phyloP scores from a whole-genome alignment of 1,140 invertebrate genomes.

The Ridgeia piscesae region DNA sequence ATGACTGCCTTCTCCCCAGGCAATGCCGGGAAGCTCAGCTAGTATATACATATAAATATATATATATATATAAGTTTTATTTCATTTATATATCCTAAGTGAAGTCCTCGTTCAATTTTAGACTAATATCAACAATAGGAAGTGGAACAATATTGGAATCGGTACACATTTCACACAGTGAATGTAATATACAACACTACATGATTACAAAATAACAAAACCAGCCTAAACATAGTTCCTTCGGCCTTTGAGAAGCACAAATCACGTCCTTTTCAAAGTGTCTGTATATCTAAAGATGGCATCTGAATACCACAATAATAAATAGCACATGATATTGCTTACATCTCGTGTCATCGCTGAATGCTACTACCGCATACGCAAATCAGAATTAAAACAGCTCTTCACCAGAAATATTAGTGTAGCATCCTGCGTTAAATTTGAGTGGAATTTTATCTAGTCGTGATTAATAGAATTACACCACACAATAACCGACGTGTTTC shows the following conservation, averaged over 20 bases:
- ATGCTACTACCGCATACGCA: background rate
- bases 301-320: background rate
- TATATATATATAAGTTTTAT: background rate
- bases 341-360: background rate
- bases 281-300: background rate
- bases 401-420: background rate
- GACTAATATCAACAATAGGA: background rate
- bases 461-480: background rate
- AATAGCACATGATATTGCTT: background rate
- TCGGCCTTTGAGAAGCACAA: background rate
- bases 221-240: background rate
- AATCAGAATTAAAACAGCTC: background rate
- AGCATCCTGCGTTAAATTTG: background rate
- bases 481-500: background rate
- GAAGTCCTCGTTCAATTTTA: background rate
- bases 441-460: background rate
- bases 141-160: slow-evolving; percentile 1
- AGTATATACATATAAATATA: background rate
- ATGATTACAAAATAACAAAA: background rate
- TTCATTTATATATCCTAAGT: background rate
- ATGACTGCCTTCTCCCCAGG: too few species aligned
- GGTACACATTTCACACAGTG: background rate
- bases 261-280: background rate
- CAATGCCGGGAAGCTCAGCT: too few species aligned
- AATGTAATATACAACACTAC: slow-evolving; percentile 6